Percentiles rank a stretch among this genome's conserved stretches.
Evolutionary conservation across 1,140 invertebrate genomes (phyloP).

Genomic region (Chironomus tepperi): DNA sequence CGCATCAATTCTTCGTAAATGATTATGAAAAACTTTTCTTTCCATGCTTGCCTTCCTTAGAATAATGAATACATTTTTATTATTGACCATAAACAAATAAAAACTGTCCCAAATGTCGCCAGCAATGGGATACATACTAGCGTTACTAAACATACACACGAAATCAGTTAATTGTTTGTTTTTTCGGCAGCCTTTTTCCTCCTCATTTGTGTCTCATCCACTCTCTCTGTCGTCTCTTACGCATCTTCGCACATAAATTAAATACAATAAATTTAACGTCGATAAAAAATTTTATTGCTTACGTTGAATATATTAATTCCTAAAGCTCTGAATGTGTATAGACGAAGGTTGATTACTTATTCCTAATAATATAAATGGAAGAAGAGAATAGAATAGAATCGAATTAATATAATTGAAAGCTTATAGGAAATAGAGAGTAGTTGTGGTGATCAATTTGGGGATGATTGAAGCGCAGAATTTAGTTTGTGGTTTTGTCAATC

Average conservation of each 20-base stretch:
- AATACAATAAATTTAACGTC: conserved; percentile 14
- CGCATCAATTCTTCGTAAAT: no score
- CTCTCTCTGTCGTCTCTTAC: background rate
- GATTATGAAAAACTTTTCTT: no score
- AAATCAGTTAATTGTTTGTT: conserved; percentile 19
- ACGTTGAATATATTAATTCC: background rate
- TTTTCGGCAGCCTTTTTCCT: background rate
- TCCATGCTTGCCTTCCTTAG: no score
- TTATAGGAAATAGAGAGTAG: background rate
- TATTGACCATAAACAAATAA: conserved; percentile 19
- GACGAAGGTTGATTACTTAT: background rate
- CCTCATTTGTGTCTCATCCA: background rate
- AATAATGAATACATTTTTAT: conserved; percentile 9
- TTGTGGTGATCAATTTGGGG: no score
- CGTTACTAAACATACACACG: conserved; percentile 8
- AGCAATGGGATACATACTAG: background rate
- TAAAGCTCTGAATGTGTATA: background rate
- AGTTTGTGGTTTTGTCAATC: no score
- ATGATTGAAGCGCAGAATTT: no score
- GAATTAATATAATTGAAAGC: background rate
- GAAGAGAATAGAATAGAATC: background rate
- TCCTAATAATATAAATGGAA: background rate
- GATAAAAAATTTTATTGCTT: conserved; percentile 16
- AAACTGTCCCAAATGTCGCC: conserved; percentile 3
- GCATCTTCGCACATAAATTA: background rate